Base-by-base conservation (phyloP, 92 coral and sea anemone species). In the Phenganax subtilis region DNA sequence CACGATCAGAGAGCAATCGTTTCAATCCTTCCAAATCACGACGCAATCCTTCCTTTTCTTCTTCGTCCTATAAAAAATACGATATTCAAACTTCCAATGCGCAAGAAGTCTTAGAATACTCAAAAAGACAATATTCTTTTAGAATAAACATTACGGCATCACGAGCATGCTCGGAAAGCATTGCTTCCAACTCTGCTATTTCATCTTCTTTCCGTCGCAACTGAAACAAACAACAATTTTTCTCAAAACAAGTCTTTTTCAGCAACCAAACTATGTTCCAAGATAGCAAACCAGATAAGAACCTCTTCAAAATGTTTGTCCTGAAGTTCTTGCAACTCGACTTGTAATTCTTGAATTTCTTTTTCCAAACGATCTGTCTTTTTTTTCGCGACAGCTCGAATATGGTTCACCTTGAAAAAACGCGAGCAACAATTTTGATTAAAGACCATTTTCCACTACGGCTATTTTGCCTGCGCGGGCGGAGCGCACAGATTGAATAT, bases 221-320 rank as follows among this genome's bases (percentile, higher is more conserved):
- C 89, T 86, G 54, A 30, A 63, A 63, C 47, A 6, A 69, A 70
- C 47, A 37, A 25, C 0, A 29, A 65, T 0, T 25, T 7, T 65
- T 14, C 27, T 7, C 10, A 25, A 12, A 65, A 29, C 25, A 68
- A 8, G 12, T 28, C 12, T 29, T 28, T 47, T 28, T 71, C 9
- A 37, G 53, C 75, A 4, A 6, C 28, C 0, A 61, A 61, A 6
- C 8, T 17, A 8, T 12, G 3, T 12, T 28, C 28, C 28, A 61
- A 61, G 8, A 20, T 20, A 20, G 25, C 6, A 61, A 28, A 8
- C 3, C 6, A 1, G 15, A 29, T 10, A 30, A 80, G 64, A 59
- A 94, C 98, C 89, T 94, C 89, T 8, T 81, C 82, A 16, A 85
- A 89, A 20, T 91, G 94, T 9, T 92, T 88, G 76, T 88, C 90